Conservation (phyloP, 2,888 invertebrate genomes). For the Philereme vetulata region DNA sequence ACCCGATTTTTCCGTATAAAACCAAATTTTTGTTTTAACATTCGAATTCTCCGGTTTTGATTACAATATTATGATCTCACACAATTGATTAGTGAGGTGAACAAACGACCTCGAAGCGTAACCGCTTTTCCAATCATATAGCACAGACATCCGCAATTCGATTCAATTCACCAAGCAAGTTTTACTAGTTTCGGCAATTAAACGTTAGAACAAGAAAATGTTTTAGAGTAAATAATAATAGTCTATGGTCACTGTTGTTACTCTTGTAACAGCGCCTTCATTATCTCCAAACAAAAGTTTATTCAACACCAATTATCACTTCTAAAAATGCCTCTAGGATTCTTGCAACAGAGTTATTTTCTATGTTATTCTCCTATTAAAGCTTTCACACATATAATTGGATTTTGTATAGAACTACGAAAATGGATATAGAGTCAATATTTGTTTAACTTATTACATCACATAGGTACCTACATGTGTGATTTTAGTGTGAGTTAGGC, state of each 20-base stretch:
- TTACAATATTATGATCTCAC: not conserved
- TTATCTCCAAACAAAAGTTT: not conserved
- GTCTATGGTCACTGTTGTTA: not conserved
- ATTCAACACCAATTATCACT: slow-evolving; percentile 23
- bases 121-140: slow-evolving; percentile 63
- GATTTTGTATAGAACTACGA: slow-evolving; percentile 11
- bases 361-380: not conserved
- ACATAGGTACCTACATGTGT: not conserved
- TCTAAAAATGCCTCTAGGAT: slow-evolving; percentile 3
- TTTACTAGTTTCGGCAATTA: slow-evolving; percentile 55
- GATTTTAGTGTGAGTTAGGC: no score
- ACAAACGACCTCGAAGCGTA: slow-evolving; percentile 67
- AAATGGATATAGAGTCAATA: slow-evolving; percentile 3
- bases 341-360: not conserved
- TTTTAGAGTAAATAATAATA: no score
- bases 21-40: no score
- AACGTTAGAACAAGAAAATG: not conserved
- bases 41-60: no score
- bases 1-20: no score
- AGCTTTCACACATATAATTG: slow-evolving; percentile 31
- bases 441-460: slow-evolving; percentile 5
- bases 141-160: slow-evolving; percentile 63
- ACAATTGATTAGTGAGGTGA: slow-evolving; percentile 50
- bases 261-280: not conserved
- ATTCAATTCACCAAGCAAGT: slow-evolving; percentile 49